A percentile compares a stretch with the other conserved stretches of the same genome.
Conservation (phyloP, 2,113 vertebrate species). For the Pimephales promelas region DNA sequence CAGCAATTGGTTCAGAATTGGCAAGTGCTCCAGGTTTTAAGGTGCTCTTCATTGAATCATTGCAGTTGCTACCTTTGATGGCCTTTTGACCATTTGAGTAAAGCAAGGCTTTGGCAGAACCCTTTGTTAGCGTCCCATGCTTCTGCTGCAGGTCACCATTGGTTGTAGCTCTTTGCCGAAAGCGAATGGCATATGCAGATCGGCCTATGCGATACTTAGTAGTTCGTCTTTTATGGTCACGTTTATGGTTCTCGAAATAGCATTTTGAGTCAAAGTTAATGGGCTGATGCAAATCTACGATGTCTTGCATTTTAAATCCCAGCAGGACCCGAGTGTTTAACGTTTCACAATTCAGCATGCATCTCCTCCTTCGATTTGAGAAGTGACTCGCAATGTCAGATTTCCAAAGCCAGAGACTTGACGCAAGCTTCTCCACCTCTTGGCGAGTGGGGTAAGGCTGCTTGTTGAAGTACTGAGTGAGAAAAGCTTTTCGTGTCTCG, state of each 20-base stretch:
- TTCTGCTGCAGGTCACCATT: slow-evolving; percentile 56
- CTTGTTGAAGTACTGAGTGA: slow-evolving; percentile 91
- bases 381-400: slow-evolving; percentile 94
- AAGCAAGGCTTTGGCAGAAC: slow-evolving; percentile 46
- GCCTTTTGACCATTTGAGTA: slow-evolving; percentile 57
- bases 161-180: slow-evolving; percentile 57
- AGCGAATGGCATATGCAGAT: slow-evolving; percentile 67
- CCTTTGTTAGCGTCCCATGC: slow-evolving; percentile 28
- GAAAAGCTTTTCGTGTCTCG: slow-evolving; percentile 91
- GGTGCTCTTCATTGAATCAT: slow-evolving; percentile 69
- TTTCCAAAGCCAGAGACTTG: slow-evolving; percentile 95
- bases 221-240: slow-evolving; percentile 75
- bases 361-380: slow-evolving; percentile 88
- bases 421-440: slow-evolving; percentile 93
- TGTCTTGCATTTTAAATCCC: slow-evolving; percentile 93
- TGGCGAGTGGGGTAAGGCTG: slow-evolving; percentile 88
- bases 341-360: slow-evolving; percentile 86
- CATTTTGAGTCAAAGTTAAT: slow-evolving; percentile 82
- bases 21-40: slow-evolving; percentile 65
- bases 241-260: slow-evolving; percentile 78
- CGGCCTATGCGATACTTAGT: slow-evolving; percentile 79
- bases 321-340: slow-evolving; percentile 84
- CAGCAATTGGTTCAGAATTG: slow-evolving; percentile 72
- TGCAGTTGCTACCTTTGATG: slow-evolving; percentile 61
- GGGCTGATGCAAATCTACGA: slow-evolving; percentile 85